Percentiles rank a stretch among this genome's conserved stretches.
These are phyloP conservation scores for Sinocyclocheilus grahami DNA, from an alignment of 2,113 vertebrate species.

Conservation along the genomic window DNA sequence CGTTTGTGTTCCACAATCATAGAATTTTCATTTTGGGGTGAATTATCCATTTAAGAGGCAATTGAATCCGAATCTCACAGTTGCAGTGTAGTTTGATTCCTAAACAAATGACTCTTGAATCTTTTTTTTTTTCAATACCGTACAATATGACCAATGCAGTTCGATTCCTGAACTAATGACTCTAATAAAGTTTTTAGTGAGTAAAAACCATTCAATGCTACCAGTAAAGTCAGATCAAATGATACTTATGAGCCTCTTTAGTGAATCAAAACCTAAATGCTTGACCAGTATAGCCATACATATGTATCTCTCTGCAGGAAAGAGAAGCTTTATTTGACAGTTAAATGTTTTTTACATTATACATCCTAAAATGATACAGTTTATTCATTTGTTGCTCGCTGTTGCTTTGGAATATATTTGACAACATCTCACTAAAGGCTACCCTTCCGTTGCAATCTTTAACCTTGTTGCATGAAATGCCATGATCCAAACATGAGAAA, in stretches of 20 bases:
- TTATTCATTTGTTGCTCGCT: not conserved
- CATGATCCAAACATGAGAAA: slow-evolving; percentile 24
- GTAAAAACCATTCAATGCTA: not conserved
- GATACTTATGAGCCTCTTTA: not conserved
- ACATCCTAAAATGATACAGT: not conserved
- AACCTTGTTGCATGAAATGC: slow-evolving; percentile 1
- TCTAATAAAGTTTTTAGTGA: no score
- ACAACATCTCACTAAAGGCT: not conserved
- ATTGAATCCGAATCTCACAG: not conserved
- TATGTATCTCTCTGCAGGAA: not conserved
- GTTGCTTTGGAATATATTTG: not conserved
- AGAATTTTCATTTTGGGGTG: not conserved
- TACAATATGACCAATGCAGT: no score
- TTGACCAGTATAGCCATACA: not conserved
- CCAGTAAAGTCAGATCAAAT: not conserved
- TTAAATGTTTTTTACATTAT: not conserved
- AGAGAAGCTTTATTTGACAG: not conserved
- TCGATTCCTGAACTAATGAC: no score
- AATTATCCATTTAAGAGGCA: not conserved
- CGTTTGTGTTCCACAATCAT: not conserved
- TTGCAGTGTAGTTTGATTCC: not conserved
- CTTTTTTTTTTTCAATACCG: no score
- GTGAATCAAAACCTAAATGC: not conserved
- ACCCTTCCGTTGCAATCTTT: not conserved
- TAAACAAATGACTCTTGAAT: not conserved